phyloP scores from a whole-genome alignment of 2,113 vertebrate species.

The Larimichthys polyactis region DNA sequence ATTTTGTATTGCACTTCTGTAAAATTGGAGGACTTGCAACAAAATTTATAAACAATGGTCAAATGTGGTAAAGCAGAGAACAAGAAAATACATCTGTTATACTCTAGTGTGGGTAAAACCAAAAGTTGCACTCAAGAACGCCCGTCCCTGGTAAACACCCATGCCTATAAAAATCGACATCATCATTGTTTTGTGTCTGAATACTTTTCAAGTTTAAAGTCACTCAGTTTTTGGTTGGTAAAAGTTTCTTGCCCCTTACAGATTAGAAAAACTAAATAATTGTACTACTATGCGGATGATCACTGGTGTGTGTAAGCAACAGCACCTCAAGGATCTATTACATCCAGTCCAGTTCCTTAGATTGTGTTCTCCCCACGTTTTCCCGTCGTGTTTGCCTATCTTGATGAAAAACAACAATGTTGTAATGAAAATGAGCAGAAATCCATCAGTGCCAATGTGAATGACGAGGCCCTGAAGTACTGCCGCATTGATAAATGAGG shows the following conservation, averaged over 20 bases:
- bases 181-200: not conserved
- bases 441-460: conserved; percentile 32
- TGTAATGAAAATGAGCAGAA: conserved; percentile 43
- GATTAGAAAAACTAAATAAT: not conserved
- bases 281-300: not conserved
- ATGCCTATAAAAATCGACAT: not conserved
- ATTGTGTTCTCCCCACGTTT: conserved; percentile 6
- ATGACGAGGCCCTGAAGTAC: conserved; percentile 32
- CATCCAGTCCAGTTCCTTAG: conserved; percentile 45
- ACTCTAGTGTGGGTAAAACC: not conserved
- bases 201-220: not conserved
- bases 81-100: not conserved
- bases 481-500: conserved; percentile 23
- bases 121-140: not conserved
- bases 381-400: conserved; percentile 29
- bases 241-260: not conserved
- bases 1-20: not conserved
- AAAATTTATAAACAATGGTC: not conserved
- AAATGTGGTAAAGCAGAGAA: too few relatives aligned
- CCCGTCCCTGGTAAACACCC: not conserved
- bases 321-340: conserved; percentile 28
- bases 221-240: too few relatives aligned
- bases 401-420: conserved; percentile 21
- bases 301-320: not conserved
- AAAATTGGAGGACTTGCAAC: not conserved